A percentile compares a stretch with the other conserved stretches of the same genome.
Evolutionary conservation across 2,888 invertebrate species (phyloP).

Genomic region (Griposia aprilina): DNA sequence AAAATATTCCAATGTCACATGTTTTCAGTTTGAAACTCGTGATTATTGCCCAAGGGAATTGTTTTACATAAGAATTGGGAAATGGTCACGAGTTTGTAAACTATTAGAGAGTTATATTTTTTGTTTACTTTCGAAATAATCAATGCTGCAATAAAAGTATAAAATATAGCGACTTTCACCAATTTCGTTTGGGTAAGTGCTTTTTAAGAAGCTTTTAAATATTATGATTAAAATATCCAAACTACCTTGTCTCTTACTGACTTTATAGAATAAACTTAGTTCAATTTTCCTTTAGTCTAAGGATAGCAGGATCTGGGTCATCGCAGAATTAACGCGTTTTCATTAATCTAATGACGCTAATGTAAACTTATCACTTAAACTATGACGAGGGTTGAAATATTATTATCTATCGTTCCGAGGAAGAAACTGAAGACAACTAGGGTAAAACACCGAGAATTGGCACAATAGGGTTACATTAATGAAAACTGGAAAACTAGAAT

Average conservation of each 20-base stretch:
- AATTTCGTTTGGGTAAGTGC: neutral
- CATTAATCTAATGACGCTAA: constrained; percentile 34
- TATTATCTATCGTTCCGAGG: constrained; percentile 5
- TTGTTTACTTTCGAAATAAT: constrained; percentile 11
- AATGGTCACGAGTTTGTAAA: constrained; percentile 7
- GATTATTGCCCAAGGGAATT: constrained; percentile 2
- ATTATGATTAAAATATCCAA: constrained; percentile 8
- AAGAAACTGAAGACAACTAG: constrained; percentile 31
- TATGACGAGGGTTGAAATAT: constrained; percentile 48
- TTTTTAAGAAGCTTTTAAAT: neutral
- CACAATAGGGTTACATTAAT: constrained; percentile 4
- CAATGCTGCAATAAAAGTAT: neutral
- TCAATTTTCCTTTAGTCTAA: neutral
- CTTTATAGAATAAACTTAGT: neutral
- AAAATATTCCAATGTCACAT: constrained; percentile 17
- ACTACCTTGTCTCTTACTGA: neutral
- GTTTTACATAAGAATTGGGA: constrained; percentile 16
- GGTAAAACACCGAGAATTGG: neutral
- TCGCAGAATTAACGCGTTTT: constrained; percentile 24
- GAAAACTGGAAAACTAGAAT: constrained; percentile 1
- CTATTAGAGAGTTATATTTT: neutral
- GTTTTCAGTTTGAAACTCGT: constrained; percentile 7
- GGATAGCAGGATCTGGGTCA: constrained; percentile 25
- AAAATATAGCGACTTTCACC: too few species aligned
- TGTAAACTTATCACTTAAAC: constrained; percentile 37